These are phyloP conservation scores for Elanus axillaris DNA, from an alignment of 2,113 vertebrate species.

Conservation along the genomic window DNA sequence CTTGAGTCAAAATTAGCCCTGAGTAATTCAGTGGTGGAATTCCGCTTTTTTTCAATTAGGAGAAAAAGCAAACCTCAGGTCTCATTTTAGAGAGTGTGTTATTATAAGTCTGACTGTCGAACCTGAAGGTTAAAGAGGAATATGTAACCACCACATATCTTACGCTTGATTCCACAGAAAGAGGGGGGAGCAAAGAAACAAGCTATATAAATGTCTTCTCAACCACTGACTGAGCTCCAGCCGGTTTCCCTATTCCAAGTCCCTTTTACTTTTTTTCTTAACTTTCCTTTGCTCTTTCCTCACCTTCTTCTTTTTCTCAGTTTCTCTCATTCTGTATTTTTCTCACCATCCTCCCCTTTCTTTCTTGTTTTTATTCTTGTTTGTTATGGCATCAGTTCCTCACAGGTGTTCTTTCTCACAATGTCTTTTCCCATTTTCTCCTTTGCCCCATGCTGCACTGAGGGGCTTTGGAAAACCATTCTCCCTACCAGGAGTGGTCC, in stretches of 20 bases:
- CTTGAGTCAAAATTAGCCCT: slow-evolving; percentile 57
- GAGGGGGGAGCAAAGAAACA: background rate
- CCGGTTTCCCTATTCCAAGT: background rate
- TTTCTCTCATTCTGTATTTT: background rate
- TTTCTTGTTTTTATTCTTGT: background rate
- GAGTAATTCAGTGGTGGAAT: slow-evolving; percentile 11
- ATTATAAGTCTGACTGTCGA: background rate
- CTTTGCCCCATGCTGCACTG: background rate
- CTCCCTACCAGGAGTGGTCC: background rate
- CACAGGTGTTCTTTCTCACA: background rate
- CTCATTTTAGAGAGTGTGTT: background rate
- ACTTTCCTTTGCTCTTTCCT: background rate
- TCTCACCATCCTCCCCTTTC: background rate
- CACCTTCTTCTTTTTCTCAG: background rate
- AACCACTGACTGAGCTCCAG: background rate
- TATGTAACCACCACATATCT: background rate
- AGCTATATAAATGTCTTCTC: background rate
- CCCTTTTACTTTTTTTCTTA: background rate
- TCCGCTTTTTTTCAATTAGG: slow-evolving; percentile 7
- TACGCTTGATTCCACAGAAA: background rate
- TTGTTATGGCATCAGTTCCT: background rate
- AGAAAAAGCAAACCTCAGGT: background rate
- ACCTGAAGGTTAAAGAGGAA: background rate
- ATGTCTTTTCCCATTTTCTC: background rate
- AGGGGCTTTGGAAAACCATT: background rate